Conservation (phyloP, 2,113 vertebrate genomes). For the Ptychochromis oligacanthus region DNA sequence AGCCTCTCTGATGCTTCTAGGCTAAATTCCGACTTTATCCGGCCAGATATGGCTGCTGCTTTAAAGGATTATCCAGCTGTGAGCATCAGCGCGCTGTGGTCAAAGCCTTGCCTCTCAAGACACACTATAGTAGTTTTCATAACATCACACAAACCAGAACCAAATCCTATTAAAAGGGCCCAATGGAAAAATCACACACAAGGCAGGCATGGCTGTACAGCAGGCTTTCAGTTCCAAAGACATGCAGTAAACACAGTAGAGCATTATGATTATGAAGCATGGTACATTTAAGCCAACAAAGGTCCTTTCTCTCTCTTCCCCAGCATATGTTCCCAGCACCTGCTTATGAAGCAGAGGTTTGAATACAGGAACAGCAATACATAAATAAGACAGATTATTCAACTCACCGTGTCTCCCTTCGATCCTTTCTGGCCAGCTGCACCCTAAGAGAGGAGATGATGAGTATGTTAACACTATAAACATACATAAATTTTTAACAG, state of each 20-base stretch:
- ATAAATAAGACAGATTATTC: constrained; percentile 53
- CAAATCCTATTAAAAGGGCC: constrained; percentile 69
- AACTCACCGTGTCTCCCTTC: constrained; percentile 86
- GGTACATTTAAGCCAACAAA: constrained; percentile 51
- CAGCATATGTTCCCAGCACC: constrained; percentile 55
- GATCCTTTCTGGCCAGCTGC: constrained; percentile 87
- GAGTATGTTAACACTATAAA: not conserved
- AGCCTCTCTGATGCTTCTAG: constrained; percentile 35
- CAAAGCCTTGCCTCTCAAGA: constrained; percentile 59
- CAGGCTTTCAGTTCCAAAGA: constrained; percentile 52
- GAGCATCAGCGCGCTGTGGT: constrained; percentile 68
- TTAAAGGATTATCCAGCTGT: constrained; percentile 74
- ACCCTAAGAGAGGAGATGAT: constrained; percentile 76
- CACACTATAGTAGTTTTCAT: constrained; percentile 62
- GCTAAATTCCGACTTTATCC: constrained; percentile 49
- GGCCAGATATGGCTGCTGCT: constrained; percentile 52
- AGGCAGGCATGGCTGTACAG: constrained; percentile 39
- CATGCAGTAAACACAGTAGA: constrained; percentile 52
- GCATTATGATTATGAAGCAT: constrained; percentile 50
- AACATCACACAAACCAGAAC: constrained; percentile 60
- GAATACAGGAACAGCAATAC: constrained; percentile 20
- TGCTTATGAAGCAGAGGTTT: constrained; percentile 40
- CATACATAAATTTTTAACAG: not conserved
- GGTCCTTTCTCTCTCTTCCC: constrained; percentile 25
- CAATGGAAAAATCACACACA: constrained; percentile 58